These are phyloP conservation scores for Tiphia femorata DNA, from an alignment of 2,888 invertebrate species.

Conservation along the genomic window DNA sequence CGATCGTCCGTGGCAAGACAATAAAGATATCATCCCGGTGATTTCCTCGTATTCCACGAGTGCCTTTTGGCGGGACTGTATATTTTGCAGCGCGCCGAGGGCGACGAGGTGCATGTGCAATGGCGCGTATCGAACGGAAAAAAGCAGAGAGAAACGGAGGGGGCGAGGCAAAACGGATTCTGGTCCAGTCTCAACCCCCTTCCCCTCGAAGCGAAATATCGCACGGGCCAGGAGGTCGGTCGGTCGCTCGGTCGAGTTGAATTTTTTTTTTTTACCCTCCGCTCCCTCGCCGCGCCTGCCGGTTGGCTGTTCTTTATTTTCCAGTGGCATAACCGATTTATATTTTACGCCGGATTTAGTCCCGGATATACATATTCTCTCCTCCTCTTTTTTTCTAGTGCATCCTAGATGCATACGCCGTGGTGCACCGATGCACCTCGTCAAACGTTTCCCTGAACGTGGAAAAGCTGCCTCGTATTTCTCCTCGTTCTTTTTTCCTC, in stretches of 20 bases:
- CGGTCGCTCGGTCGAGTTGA: background rate
- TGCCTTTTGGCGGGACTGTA: too few relatives aligned
- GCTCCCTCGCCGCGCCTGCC: background rate
- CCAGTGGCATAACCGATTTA: constrained; percentile 45
- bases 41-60: too few relatives aligned
- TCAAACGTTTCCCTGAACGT: constrained; percentile 28
- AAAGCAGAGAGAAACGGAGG: too few relatives aligned
- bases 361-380: constrained; percentile 27
- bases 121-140: constrained; percentile 1
- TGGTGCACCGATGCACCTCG: constrained; percentile 31
- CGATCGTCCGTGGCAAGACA: too few relatives aligned
- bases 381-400: constrained; percentile 13
- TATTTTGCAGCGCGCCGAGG: too few relatives aligned
- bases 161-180: background rate
- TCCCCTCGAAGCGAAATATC: background rate
- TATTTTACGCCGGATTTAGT: constrained; percentile 45
- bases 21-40: too few relatives aligned
- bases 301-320: constrained; percentile 18
- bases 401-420: constrained; percentile 23
- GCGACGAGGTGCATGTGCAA: background rate
- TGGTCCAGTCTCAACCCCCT: background rate
- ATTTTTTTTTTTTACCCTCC: background rate
- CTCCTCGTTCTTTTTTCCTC: background rate
- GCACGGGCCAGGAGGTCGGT: background rate
- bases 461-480: background rate